A percentile compares a stretch with the other conserved stretches of the same genome.
Conservation (phyloP, 2,888 invertebrate genomes). For the Nephrotoma appendiculata region DNA sequence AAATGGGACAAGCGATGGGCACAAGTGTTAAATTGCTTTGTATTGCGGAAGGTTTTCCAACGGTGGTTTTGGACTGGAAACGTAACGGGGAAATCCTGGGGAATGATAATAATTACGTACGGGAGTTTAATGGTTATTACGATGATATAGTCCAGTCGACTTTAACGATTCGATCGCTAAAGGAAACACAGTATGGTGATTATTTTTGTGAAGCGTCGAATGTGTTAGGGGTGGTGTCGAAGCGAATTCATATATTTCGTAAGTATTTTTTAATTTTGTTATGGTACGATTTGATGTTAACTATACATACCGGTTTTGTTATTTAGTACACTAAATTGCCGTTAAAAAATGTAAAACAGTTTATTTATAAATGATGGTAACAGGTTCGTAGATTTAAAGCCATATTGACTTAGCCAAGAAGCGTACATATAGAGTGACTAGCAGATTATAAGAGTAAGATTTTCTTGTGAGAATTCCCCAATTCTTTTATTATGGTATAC, state of each 20-base stretch:
- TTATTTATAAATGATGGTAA: no score
- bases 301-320: no score
- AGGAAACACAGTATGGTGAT: neutral
- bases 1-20: neutral
- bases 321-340: no score
- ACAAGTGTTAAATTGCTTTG: neutral
- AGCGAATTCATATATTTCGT: neutral
- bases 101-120: neutral
- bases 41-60: neutral
- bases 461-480: no score
- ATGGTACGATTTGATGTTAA: no score
- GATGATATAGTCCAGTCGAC: neutral
- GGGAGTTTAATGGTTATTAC: neutral
- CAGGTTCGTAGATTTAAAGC: no score
- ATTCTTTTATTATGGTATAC: no score
- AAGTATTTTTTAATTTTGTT: neutral
- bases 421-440: no score
- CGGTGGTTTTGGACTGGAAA: neutral
- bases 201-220: neutral
- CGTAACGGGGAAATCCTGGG: neutral
- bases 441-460: no score
- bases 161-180: neutral
- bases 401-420: no score
- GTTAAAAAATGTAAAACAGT: no score
- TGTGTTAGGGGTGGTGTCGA: neutral